These are phyloP conservation scores for Cossypha dichroa DNA, from an alignment of 2,797 vertebrate species.

Conservation along the genomic window DNA sequence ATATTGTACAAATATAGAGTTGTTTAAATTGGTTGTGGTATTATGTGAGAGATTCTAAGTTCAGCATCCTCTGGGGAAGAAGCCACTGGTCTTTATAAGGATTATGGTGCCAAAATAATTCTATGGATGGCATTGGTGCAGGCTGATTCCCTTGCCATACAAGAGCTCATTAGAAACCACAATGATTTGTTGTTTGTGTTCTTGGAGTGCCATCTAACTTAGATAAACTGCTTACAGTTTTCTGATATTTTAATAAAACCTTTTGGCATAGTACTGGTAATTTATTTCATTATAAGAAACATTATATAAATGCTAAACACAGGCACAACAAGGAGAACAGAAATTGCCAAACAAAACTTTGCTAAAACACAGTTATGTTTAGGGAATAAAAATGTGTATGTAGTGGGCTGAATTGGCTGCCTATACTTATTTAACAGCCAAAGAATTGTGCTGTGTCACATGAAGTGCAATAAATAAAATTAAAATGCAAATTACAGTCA, in stretches of 20 bases:
- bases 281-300: not conserved
- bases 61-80: not conserved
- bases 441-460: not conserved
- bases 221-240: not conserved
- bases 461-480: not conserved
- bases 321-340: not conserved
- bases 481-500: not conserved
- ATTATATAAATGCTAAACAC: not conserved
- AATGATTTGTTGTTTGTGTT: not conserved
- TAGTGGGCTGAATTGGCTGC: not conserved
- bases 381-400: not conserved
- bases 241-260: not conserved
- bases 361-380: not conserved
- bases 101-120: not conserved
- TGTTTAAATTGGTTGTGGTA: not conserved
- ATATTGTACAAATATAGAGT: not conserved
- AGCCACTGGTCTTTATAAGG: not conserved
- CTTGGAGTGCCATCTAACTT: constrained; percentile 9
- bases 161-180: not conserved
- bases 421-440: not conserved
- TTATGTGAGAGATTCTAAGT: not conserved
- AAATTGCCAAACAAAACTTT: not conserved
- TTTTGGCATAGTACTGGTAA: not conserved
- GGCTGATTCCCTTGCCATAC: not conserved
- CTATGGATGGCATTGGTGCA: not conserved